Evolutionary conservation across 2,888 invertebrate species (phyloP), one percentile per base, ranked within the genome.

Genomic region (Hipparchia semele): DNA sequence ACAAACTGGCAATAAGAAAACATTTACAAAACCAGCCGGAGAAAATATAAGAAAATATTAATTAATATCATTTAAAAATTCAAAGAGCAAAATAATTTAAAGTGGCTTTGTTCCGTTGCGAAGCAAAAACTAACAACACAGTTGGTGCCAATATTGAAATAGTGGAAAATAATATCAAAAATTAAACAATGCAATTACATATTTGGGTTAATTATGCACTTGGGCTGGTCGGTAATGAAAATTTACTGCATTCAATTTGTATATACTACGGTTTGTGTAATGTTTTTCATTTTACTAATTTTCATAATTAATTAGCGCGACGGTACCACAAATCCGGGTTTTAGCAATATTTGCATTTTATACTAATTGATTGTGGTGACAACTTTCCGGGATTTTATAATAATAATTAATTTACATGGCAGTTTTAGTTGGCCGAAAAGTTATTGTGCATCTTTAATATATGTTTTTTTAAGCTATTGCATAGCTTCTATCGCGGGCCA

Each of bases 201-300:
- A 75, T 72, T 73, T 73, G 73, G 58, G 61, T 72, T 73, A 73
- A 75, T 75, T 73, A 70, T 70, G 59, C 59, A 64, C 54, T 61
- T 60, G 62, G 67, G 58, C 49, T 49, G 62, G 71, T 65, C 59
- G 62, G 62, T 72, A 71, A 68, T 73, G 66, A 62, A 73, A 70
- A 70, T 60, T 68, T 46, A 70, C 64, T 67, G 66, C 33, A 70
- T 67, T 70, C 60, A 74, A 74, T 73, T 68, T 53, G 67, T 46
- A 72, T n/a, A 39, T 33, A 46, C n/a, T 61, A 45, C 46, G 49
- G 62, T 68, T 51, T 4, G 56, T 13, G 39, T 72, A 60, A 68
- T 51, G 67, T 72, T 74, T 74, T 74, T 72, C 72, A 70, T 70
- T 56, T 70, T 62, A 72, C 66, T 74, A 72, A 72, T 74, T 72